Evolutionary conservation across 2,888 invertebrate species (phyloP).

Genomic region (Amblyjoppa fuscipennis): DNA sequence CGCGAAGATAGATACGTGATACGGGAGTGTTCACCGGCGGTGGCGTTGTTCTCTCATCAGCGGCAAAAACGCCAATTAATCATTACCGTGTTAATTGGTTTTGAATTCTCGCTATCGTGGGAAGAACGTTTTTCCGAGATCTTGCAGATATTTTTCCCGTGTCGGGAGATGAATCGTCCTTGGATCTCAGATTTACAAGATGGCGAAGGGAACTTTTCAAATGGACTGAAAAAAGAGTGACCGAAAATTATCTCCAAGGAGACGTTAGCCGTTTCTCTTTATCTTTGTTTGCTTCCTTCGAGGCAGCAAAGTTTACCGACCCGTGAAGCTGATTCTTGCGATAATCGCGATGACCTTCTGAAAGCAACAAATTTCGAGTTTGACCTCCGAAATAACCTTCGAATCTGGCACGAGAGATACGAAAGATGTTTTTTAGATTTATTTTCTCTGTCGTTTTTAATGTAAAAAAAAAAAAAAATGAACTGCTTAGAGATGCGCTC

Average conservation of each 20-base stretch:
- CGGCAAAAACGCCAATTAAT: conserved; percentile 34
- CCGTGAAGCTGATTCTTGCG: conserved; percentile 31
- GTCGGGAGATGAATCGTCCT: not conserved
- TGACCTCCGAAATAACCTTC: not conserved
- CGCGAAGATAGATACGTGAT: conserved; percentile 3
- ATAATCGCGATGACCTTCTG: conserved; percentile 50
- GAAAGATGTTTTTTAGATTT: not conserved
- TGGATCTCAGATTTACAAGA: not conserved
- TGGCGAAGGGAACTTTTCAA: not conserved
- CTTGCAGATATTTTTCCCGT: not conserved
- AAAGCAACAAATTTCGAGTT: not conserved
- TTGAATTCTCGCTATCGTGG: conserved; percentile 15
- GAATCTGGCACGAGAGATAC: not conserved
- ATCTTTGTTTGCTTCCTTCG: not conserved
- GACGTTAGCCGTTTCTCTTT: not conserved
- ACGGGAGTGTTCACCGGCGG: not conserved
- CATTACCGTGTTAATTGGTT: conserved; percentile 35
- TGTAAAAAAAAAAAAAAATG: conserved; percentile 9
- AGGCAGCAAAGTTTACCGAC: conserved; percentile 5
- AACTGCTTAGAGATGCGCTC: conserved; percentile 35
- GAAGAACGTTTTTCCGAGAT: conserved; percentile 19
- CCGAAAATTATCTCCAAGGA: conserved; percentile 9
- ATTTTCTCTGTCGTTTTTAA: not conserved
- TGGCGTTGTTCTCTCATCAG: conserved; percentile 7
- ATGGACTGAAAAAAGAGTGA: not conserved